Conservation (phyloP, 2,113 vertebrate species). For the Macrotis lagotis region DNA sequence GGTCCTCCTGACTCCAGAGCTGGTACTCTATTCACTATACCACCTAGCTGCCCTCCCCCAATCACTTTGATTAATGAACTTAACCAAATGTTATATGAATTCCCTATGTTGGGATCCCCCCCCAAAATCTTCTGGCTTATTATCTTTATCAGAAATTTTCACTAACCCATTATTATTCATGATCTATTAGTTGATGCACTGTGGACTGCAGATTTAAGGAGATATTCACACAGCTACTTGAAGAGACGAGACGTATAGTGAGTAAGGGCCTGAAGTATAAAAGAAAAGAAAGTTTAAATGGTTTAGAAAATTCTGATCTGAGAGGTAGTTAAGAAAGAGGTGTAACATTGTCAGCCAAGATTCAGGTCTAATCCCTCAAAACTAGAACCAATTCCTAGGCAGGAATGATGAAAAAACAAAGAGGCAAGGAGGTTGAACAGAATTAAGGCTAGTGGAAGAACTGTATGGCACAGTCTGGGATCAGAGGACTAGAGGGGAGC, state of each 20-base stretch:
- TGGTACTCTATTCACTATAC: too few species aligned
- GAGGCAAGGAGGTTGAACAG: background rate
- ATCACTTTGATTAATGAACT: background rate
- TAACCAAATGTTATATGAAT: background rate
- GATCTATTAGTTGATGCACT: background rate
- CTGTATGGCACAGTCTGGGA: background rate
- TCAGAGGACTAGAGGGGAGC: background rate
- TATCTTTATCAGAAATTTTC: background rate
- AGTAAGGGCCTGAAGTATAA: background rate
- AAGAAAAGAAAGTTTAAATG: background rate
- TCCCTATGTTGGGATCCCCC: background rate
- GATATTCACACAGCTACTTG: background rate
- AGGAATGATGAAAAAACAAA: background rate
- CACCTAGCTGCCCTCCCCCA: too few species aligned
- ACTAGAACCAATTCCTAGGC: background rate
- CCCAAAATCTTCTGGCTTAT: background rate
- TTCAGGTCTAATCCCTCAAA: background rate
- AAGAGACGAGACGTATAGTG: background rate
- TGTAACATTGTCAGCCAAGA: background rate
- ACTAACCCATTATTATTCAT: background rate
- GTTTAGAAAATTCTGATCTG: background rate
- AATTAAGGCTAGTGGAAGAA: background rate
- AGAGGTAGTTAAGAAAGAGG: background rate
- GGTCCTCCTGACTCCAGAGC: too few species aligned
- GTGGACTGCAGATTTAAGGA: background rate